A percentile compares a stretch with the other conserved stretches of the same genome.
These are phyloP conservation scores for Physeter macrocephalus DNA, from an alignment of 2,113 vertebrate genomes.

Conservation along the genomic window DNA sequence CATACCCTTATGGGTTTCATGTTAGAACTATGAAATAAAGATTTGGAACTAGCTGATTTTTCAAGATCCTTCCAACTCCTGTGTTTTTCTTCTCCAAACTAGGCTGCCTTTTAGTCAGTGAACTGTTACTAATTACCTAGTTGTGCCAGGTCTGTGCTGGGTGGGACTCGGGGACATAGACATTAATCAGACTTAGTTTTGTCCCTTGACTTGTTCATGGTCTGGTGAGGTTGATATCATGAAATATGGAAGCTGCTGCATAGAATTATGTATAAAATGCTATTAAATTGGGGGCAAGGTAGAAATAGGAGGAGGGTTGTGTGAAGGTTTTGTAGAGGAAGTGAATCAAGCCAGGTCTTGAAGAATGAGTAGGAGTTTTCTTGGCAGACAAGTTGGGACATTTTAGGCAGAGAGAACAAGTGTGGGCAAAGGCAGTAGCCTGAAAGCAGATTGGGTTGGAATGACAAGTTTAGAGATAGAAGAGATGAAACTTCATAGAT, in stretches of 20 bases:
- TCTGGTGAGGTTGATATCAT: not conserved
- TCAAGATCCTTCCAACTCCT: not conserved
- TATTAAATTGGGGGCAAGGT: not conserved
- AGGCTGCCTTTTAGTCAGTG: not conserved
- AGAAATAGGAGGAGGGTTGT: not conserved
- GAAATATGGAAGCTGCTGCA: not conserved
- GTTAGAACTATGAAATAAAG: slow-evolving; percentile 19
- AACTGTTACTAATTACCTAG: not conserved
- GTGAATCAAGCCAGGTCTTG: not conserved
- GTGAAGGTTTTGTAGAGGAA: slow-evolving; percentile 2
- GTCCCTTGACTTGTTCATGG: not conserved
- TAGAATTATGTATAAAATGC: not conserved
- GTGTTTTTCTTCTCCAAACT: not conserved
- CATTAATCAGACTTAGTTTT: slow-evolving; percentile 1
- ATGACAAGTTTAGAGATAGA: not conserved
- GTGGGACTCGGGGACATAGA: not conserved
- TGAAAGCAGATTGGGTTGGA: not conserved
- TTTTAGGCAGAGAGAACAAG: slow-evolving; percentile 22
- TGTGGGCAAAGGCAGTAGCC: not conserved
- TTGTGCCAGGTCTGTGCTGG: not conserved
- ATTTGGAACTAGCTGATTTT: not conserved
- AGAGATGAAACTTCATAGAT: not conserved
- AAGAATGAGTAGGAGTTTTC: slow-evolving; percentile 30
- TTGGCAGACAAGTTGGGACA: not conserved
- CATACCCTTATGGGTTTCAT: not conserved